Percentiles rank a stretch among this genome's conserved stretches.
Evolutionary conservation across 2,113 vertebrate species (phyloP).

Genomic region (Cathartes aura): DNA sequence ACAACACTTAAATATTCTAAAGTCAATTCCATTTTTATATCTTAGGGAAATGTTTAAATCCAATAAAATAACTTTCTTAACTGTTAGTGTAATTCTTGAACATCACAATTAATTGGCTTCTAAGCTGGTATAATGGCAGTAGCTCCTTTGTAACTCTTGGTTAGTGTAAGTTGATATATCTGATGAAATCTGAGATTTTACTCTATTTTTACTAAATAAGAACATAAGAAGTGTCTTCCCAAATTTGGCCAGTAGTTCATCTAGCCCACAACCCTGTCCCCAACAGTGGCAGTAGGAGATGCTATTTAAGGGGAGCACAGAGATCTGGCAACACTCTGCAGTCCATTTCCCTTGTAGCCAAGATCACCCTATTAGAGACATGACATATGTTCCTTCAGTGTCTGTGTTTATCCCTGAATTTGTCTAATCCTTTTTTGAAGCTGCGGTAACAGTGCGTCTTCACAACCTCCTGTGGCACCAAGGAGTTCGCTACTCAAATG

Average conservation of each 20-base stretch:
- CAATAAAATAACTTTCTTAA: background rate
- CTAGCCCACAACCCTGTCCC: background rate
- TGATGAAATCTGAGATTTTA: background rate
- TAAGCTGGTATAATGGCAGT: background rate
- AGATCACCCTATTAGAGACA: background rate
- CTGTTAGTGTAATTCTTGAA: background rate
- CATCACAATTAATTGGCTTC: background rate
- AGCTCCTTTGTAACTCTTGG: background rate
- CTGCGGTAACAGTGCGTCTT: background rate
- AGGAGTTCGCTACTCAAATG: background rate
- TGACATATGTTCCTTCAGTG: background rate
- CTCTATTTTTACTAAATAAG: background rate
- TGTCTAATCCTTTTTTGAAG: background rate
- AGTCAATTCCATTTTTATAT: background rate
- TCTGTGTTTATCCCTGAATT: background rate
- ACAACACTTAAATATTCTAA: background rate
- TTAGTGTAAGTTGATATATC: background rate
- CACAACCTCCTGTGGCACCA: background rate
- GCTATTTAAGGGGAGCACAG: background rate
- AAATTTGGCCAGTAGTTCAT: background rate
- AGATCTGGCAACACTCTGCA: background rate
- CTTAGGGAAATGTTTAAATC: background rate
- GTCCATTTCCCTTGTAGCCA: background rate
- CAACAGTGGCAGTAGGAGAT: background rate
- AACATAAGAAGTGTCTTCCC: background rate